Evolutionary conservation across 2,113 vertebrate genomes (phyloP), one percentile per base, ranked within the genome.

Genomic region (Neomonachus schauinslandi): DNA sequence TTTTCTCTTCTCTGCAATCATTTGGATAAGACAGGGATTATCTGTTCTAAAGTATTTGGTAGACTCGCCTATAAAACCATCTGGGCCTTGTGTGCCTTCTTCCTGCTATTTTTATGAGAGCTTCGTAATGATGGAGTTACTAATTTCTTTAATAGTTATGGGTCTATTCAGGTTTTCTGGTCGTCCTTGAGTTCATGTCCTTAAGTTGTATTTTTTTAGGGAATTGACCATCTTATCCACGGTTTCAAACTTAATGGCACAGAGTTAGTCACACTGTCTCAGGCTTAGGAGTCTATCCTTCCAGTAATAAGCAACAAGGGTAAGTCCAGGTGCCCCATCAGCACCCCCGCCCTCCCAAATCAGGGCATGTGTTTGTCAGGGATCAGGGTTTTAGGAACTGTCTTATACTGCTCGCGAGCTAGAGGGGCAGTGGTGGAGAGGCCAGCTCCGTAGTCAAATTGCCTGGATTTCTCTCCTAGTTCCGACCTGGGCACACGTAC

Each of bases 321-420:
- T 26, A 19, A 61, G 51, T n/a, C 57, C 18, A 82, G 15, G 18
- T 0, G 22, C 26, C 1, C 65, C 33, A 28, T 16, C 19, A 51
- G 61, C 63, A 65, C 55, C 24, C 46, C 1, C 1, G 0, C 21
- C 2, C 3, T 39, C 51, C 2, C 2, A 49, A 55, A 0, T 15
- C 11, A 46, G 22, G 39, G 24, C 9, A 6, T 9, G 19, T 11
- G 26, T 83, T 87, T n/a, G 24, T 63, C 39, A 57, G 77, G 8
- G 26, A 19, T 28, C 39, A n/a, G 33, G 92, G 39, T 4, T 77
- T 77, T 53, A 46, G 42, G 82, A 49, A 93, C 18, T 83, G 49
- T 16, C 84, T 77, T 49, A 15, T 3, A 0, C 61, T 13, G 14
- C 36, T 42, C 1, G 0, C 9, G 33, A 82, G 16, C 31, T 31